Conservation (phyloP, 1,140 invertebrate species). For the Portunus trituberculatus region DNA sequence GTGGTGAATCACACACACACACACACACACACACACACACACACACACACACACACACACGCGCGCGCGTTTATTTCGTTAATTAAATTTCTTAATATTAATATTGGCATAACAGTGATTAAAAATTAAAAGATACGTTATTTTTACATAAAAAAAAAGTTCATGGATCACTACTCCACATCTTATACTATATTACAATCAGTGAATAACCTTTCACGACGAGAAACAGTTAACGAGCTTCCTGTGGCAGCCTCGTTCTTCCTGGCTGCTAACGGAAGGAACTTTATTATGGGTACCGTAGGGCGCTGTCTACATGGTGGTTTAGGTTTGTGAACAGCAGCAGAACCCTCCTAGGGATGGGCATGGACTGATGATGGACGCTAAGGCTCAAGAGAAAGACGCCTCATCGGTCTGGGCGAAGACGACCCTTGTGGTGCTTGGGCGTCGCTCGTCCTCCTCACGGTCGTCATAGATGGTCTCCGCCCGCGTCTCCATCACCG, state of each 20-base stretch:
- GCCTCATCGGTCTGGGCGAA: slow-evolving; percentile 52
- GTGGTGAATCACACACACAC: too few species aligned
- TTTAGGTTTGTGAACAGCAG: neutral
- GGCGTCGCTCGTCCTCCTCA: neutral
- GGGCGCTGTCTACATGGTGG: neutral
- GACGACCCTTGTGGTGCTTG: neutral
- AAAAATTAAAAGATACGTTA: too few species aligned
- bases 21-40: too few species aligned
- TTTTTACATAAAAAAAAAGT: too few species aligned
- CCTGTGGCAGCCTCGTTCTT: neutral
- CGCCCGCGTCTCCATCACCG: slow-evolving; percentile 55
- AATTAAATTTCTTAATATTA: too few species aligned
- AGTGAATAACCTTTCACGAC: slow-evolving; percentile 16
- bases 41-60: too few species aligned
- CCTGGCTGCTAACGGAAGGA: neutral
- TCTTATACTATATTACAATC: too few species aligned
- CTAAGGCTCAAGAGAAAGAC: slow-evolving; percentile 30
- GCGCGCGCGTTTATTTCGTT: too few species aligned
- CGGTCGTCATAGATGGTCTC: slow-evolving; percentile 60
- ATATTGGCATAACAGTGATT: too few species aligned
- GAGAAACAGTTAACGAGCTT: slow-evolving; percentile 59
- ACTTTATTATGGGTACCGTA: neutral
- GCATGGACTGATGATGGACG: neutral
- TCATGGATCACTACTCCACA: too few species aligned
- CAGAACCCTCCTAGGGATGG: neutral